phyloP scores from a whole-genome alignment of 2,888 invertebrate species.

The Eupithecia exiguata region DNA sequence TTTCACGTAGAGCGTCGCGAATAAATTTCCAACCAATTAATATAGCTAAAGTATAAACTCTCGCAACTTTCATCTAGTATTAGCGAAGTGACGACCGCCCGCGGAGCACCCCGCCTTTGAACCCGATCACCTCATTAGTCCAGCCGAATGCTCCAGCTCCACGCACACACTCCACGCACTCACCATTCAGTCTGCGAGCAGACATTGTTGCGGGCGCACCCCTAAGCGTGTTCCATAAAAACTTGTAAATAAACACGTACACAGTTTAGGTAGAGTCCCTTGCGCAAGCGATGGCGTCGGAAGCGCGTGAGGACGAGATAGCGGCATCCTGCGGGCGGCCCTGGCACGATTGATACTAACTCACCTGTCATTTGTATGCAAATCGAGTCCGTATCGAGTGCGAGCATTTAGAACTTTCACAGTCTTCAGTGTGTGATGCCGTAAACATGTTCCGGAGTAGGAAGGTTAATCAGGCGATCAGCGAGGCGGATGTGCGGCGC shows the following conservation, averaged over 20 bases:
- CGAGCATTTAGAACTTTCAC: conserved; percentile 62
- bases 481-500: conserved; percentile 77
- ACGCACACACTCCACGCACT: conserved; percentile 67
- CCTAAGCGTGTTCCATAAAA: conserved; percentile 52
- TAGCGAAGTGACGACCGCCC: conserved; percentile 69
- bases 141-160: conserved; percentile 70
- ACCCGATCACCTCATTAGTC: conserved; percentile 80
- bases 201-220: conserved; percentile 74
- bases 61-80: conserved; percentile 48
- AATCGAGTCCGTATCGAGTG: conserved; percentile 68
- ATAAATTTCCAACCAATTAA: conserved; percentile 24
- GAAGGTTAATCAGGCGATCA: conserved; percentile 72
- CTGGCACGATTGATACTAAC: conserved; percentile 79
- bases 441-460: conserved; percentile 71
- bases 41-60: conserved; percentile 26
- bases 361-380: conserved; percentile 76
- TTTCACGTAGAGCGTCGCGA: neutral
- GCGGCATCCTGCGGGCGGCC: conserved; percentile 80
- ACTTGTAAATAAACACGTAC: conserved; percentile 52
- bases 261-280: conserved; percentile 54
- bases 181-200: conserved; percentile 72
- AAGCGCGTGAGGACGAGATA: conserved; percentile 74
- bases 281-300: conserved; percentile 75
- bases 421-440: conserved; percentile 59
- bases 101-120: conserved; percentile 75